Evolutionary conservation across 2,888 invertebrate genomes (phyloP).

Genomic region (Subacronicta megacephala): DNA sequence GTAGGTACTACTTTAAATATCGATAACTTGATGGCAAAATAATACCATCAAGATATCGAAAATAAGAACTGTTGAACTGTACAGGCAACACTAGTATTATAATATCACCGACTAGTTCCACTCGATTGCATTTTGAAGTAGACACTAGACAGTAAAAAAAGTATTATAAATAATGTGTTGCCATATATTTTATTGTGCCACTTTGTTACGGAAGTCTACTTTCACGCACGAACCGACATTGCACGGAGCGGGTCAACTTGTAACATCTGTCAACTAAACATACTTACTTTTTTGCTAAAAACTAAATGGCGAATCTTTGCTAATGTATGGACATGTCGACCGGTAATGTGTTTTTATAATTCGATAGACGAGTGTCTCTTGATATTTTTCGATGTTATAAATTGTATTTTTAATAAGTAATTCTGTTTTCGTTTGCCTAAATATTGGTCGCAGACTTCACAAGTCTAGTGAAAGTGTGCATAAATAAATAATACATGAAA

Average conservation of each 20-base stretch:
- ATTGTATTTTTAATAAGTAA: not conserved
- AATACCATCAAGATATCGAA: too few species aligned
- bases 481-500: not conserved
- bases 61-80: not conserved
- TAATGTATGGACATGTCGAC: constrained; percentile 4
- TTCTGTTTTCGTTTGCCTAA: not conserved
- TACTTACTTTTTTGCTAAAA: constrained; percentile 35
- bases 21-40: too few species aligned
- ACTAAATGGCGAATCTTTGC: constrained; percentile 29
- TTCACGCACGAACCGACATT: constrained; percentile 44
- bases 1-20: too few species aligned
- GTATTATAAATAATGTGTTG: constrained; percentile 40
- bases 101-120: constrained; percentile 20
- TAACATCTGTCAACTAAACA: constrained; percentile 26
- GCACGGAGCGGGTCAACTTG: constrained; percentile 41
- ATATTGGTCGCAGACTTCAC: not conserved
- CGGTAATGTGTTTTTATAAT: not conserved
- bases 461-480: not conserved
- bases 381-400: not conserved
- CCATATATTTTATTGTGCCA: constrained; percentile 53
- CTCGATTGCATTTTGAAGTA: constrained; percentile 23
- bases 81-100: constrained; percentile 9
- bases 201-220: constrained; percentile 50
- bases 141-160: constrained; percentile 37
- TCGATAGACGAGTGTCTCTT: not conserved